A percentile compares a stretch with the other conserved stretches of the same genome.
These are phyloP conservation scores for Caenorhabditis imperialis DNA, from an alignment of 2,888 invertebrate genomes.

Conservation along the genomic window DNA sequence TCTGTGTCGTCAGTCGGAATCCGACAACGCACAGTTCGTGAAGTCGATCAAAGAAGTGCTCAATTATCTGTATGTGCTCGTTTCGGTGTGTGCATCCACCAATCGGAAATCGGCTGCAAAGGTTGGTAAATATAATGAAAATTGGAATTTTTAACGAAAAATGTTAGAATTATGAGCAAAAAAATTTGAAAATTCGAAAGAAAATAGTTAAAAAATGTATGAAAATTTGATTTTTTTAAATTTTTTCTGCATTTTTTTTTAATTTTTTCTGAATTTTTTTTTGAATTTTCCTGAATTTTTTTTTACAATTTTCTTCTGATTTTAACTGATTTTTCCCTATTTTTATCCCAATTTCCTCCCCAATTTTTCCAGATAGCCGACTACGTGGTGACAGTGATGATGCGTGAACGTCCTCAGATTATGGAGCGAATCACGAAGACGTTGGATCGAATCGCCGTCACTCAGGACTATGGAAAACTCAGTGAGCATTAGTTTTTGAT, in stretches of 20 bases:
- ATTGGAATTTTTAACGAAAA: constrained; percentile 4
- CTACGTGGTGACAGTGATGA: constrained; percentile 12
- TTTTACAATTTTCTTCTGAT: no score
- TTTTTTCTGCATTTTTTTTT: no score
- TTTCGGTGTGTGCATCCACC: constrained; percentile 27
- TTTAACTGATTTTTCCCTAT: no score
- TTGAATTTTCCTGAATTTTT: no score
- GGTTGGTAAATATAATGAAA: background rate
- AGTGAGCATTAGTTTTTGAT: constrained; percentile 25
- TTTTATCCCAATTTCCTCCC: no score
- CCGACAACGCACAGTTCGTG: constrained; percentile 8
- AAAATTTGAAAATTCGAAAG: no score
- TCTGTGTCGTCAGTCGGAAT: no score
- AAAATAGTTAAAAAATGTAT: no score
- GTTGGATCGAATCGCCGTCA: constrained; percentile 26
- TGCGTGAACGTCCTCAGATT: constrained; percentile 26
- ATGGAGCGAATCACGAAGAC: constrained; percentile 14
- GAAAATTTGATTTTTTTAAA: constrained; percentile 23
- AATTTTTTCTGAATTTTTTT: no score
- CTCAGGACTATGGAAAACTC: constrained; percentile 44
- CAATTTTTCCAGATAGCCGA: constrained; percentile 14
- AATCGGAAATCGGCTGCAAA: constrained; percentile 42
- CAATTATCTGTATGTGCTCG: constrained; percentile 27
- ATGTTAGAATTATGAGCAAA: constrained; percentile 16
- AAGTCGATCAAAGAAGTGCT: constrained; percentile 14